A percentile compares a stretch with the other conserved stretches of the same genome.
Evolutionary conservation across 1,140 invertebrate species (phyloP).

Genomic region (Pissodes strobi): DNA sequence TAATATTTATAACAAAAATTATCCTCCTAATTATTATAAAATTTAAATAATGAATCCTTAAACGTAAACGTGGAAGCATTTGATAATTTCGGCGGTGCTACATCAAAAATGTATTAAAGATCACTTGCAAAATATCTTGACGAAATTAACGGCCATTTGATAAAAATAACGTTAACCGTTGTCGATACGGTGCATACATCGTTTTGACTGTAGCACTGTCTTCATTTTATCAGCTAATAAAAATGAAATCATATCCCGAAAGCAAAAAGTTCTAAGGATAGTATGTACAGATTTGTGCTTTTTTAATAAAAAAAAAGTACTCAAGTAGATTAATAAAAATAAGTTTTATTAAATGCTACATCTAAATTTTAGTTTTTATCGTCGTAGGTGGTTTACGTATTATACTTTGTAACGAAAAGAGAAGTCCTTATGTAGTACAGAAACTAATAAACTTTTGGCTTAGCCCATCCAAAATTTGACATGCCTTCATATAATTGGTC

Average conservation of each 20-base stretch:
- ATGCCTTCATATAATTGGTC: too few species aligned
- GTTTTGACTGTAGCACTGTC: conserved; percentile 39
- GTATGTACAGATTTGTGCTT: conserved; percentile 38
- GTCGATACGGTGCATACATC: too few species aligned
- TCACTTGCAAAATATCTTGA: too few species aligned
- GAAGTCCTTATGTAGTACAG: too few species aligned
- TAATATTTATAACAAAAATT: conserved; percentile 55
- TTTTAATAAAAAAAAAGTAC: conserved; percentile 36
- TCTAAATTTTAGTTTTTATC: too few species aligned
- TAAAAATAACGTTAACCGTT: too few species aligned
- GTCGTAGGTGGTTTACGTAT: too few species aligned
- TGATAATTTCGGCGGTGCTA: conserved; percentile 28
- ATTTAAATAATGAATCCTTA: conserved; percentile 48
- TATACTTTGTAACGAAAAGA: too few species aligned
- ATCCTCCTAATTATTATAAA: conserved; percentile 50
- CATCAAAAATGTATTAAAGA: neutral
- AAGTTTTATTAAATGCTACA: conserved; percentile 20
- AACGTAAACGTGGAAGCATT: conserved; percentile 51
- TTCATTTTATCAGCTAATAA: conserved; percentile 27
- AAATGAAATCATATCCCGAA: conserved; percentile 45
- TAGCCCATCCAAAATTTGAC: too few species aligned
- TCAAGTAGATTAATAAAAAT: conserved; percentile 40
- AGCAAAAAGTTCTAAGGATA: conserved; percentile 41
- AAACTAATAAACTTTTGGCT: too few species aligned
- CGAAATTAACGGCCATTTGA: neutral